A percentile compares a stretch with the other conserved stretches of the same genome.
phyloP scores from a whole-genome alignment of 2,888 invertebrate genomes.

The Luperina nickerlii region DNA sequence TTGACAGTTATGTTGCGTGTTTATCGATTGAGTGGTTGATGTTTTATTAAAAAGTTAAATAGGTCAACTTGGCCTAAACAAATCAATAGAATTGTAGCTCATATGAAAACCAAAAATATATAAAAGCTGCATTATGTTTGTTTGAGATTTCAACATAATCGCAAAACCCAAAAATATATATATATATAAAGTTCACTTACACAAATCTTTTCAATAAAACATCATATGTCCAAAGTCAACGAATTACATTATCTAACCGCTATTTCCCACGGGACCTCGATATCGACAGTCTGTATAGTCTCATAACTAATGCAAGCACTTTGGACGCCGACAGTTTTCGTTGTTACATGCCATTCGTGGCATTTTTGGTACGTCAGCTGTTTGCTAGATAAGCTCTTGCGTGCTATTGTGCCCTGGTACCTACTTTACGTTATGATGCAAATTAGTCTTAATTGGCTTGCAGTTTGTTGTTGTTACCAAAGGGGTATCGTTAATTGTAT shows the following conservation, averaged over 20 bases:
- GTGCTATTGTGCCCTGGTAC: constrained; percentile 64
- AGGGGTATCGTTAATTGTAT: too few relatives aligned
- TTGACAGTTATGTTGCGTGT: not conserved
- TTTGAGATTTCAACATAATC: too few relatives aligned
- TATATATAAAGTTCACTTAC: not conserved
- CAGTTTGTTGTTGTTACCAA: constrained; percentile 19
- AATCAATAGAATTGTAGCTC: not conserved
- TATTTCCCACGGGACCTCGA: constrained; percentile 58
- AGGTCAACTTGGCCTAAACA: not conserved
- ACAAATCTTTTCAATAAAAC: constrained; percentile 43
- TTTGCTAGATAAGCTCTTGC: constrained; percentile 58
- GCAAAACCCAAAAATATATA: too few relatives aligned
- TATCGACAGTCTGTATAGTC: constrained; percentile 56
- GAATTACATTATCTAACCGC: constrained; percentile 46
- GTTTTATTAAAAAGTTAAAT: not conserved
- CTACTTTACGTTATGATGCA: constrained; percentile 37
- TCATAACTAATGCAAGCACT: constrained; percentile 50
- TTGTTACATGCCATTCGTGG: constrained; percentile 48
- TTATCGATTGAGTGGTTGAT: not conserved
- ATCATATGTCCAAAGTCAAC: constrained; percentile 33
- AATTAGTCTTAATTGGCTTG: constrained; percentile 27
- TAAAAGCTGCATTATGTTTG: not conserved
- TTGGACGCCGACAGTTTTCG: constrained; percentile 38
- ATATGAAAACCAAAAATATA: not conserved
- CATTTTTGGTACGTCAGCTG: constrained; percentile 50